Conservation (phyloP, 2,797 vertebrate species). For the Phalanger gymnotis region DNA sequence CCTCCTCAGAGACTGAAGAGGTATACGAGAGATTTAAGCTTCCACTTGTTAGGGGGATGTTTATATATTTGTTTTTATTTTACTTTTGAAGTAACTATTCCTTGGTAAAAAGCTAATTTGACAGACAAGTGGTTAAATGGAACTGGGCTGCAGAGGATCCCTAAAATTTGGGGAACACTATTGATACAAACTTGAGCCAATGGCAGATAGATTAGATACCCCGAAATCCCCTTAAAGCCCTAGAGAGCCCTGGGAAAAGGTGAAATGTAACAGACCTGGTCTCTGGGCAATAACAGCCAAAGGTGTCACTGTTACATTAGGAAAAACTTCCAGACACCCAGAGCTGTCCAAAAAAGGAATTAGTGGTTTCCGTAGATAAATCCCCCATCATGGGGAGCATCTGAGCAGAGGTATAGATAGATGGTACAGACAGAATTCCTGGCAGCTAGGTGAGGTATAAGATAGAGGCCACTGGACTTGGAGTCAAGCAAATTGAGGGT, state of each 20-base stretch:
- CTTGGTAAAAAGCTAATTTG: not conserved
- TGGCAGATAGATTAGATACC: not conserved
- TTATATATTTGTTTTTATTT: not conserved
- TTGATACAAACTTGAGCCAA: not conserved
- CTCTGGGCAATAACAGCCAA: not conserved
- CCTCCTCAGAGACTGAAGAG: not conserved
- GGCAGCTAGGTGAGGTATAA: not conserved
- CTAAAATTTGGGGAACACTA: not conserved
- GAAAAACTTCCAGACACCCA: not conserved
- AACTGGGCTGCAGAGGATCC: not conserved
- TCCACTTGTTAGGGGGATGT: not conserved
- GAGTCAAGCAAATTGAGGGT: not conserved
- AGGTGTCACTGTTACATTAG: not conserved
- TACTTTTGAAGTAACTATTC: not conserved
- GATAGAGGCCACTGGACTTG: not conserved
- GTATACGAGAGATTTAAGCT: not conserved
- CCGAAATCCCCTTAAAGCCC: not conserved
- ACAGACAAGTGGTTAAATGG: not conserved
- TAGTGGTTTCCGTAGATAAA: not conserved
- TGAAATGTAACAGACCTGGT: not conserved
- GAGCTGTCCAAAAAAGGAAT: not conserved
- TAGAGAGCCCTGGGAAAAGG: not conserved
- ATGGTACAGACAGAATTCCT: not conserved
- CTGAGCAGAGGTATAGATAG: not conserved
- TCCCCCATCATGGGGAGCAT: not conserved